Base-by-base conservation (phyloP, 2,797 vertebrate genomes). In the Rhadinocentrus ornatus region DNA sequence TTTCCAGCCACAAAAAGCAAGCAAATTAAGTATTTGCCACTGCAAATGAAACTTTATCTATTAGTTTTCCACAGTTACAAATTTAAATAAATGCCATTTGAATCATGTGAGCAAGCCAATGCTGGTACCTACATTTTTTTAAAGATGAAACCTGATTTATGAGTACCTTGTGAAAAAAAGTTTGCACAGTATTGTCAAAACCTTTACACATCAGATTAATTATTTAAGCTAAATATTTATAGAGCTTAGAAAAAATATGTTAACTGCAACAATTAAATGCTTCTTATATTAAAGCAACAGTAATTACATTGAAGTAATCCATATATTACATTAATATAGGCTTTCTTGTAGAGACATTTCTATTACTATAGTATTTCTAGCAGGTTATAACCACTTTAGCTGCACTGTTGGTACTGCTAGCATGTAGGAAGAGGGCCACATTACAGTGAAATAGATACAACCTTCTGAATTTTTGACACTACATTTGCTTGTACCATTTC, bases 401-500 rank as follows among this genome's bases (percentile, higher is more conserved):
- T 46, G 41, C 8, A 6, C 39, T 44, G 16, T 5, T 18, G 39
- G 11, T 11, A 26, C 52, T 7, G 52, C 52, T 29, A 29, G 52
- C 52, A 52, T 53, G 31, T 29, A 55, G 24, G 24, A 29, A 27
- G 26, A 29, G 2, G 13, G 4, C 27, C 16, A 18, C 53, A 64
- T 59, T 15, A 24, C 72, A 53, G 32, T 50, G 4, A 29, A 1
- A 65, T 34, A 63, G 22, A 29, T 63, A 41, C 69, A 55, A 65
- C 7, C 64, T n/a, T 18, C 13, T 39, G 31, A 53, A 41, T 32
- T 5, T 6, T 50, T 52, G 35, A 31, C 37, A 10, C 1, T 22
- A 1, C 64, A 37, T 71, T 55, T 34, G 27, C 54, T 71, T 71
- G 75, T 86, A 71, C 86, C 79, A 85, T 65, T 79, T 65, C 3